A percentile compares a stretch with the other conserved stretches of the same genome.
phyloP scores from a whole-genome alignment of 2,797 vertebrate genomes.

The Chloroceryle amazona region DNA sequence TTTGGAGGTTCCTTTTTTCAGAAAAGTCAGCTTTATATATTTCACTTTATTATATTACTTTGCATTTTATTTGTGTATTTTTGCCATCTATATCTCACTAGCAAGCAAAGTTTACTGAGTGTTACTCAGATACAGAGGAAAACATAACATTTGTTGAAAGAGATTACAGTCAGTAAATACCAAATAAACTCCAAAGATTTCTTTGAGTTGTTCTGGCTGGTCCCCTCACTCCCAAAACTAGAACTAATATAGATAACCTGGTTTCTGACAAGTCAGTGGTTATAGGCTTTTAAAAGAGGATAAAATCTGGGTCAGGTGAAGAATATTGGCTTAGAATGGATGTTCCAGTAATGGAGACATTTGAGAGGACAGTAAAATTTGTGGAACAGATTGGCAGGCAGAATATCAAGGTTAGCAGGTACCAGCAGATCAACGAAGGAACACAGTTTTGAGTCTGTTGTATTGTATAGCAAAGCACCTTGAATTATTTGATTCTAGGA shows the following conservation, averaged over 20 bases:
- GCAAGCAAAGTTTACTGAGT: neutral
- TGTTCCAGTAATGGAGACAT: neutral
- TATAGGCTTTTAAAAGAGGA: neutral
- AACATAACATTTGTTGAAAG: neutral
- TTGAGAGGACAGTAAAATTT: neutral
- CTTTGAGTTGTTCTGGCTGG: neutral
- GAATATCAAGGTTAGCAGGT: neutral
- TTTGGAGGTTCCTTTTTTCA: neutral
- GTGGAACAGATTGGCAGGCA: neutral
- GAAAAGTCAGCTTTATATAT: neutral
- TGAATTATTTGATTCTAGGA: neutral
- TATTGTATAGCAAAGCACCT: neutral
- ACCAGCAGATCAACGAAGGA: neutral
- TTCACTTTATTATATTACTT: neutral
- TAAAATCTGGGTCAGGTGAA: neutral
- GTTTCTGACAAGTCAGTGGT: neutral
- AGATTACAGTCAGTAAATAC: neutral
- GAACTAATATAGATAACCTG: conserved; percentile 1
- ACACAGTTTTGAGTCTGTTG: neutral
- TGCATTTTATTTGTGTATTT: neutral
- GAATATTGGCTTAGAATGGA: neutral
- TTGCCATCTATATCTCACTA: neutral
- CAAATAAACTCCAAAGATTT: neutral
- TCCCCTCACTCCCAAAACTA: neutral
- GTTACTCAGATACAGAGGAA: neutral